A percentile compares a stretch with the other conserved stretches of the same genome.
These are phyloP conservation scores for Galeruca laticollis DNA, from an alignment of 2,888 invertebrate genomes.

Conservation along the genomic window DNA sequence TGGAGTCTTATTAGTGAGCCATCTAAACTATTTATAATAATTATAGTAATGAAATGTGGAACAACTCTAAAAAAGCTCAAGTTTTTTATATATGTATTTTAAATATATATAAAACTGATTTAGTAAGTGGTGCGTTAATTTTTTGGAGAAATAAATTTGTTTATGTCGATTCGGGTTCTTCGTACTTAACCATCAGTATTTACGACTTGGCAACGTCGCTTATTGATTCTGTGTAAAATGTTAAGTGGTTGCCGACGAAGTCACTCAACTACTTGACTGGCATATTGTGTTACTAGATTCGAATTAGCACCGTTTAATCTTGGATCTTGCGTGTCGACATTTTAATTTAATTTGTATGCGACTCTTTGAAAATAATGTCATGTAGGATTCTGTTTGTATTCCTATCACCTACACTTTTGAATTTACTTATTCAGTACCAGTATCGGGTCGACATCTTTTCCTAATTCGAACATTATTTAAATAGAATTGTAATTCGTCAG, in stretches of 20 bases:
- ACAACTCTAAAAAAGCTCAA: too few relatives aligned
- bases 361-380: constrained; percentile 18
- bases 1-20: too few relatives aligned
- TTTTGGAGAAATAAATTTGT: too few relatives aligned
- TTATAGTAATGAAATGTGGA: too few relatives aligned
- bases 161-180: too few relatives aligned
- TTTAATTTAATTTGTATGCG: constrained; percentile 20
- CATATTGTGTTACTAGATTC: constrained; percentile 28
- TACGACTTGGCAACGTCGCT: constrained; percentile 6
- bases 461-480: background rate
- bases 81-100: too few relatives aligned
- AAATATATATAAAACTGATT: too few relatives aligned
- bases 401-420: constrained; percentile 12
- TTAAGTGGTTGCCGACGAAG: background rate
- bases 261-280: constrained; percentile 30
- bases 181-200: too few relatives aligned
- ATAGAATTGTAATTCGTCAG: background rate
- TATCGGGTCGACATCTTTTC: background rate
- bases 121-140: too few relatives aligned
- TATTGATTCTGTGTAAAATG: background rate
- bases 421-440: constrained; percentile 8
- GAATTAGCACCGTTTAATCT: constrained; percentile 24
- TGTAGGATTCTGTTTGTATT: constrained; percentile 22
- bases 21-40: too few relatives aligned
- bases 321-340: constrained; percentile 24